phyloP scores from a whole-genome alignment of 2,797 vertebrate species.

The Poeciliopsis infans region DNA sequence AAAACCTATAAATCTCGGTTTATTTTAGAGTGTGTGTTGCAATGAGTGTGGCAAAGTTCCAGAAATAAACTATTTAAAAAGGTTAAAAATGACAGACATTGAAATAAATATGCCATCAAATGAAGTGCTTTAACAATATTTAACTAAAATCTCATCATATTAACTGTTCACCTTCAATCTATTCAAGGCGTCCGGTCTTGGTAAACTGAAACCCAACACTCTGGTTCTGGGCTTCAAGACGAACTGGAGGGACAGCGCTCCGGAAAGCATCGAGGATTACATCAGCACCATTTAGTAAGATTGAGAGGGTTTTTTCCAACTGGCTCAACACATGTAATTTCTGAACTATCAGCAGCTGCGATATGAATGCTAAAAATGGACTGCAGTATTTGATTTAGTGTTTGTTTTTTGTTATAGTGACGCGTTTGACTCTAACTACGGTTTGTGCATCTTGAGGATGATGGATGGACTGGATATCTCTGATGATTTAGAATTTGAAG shows the following conservation, averaged over 20 bases:
- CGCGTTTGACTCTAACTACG: conserved; percentile 79
- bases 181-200: conserved; percentile 70
- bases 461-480: conserved; percentile 74
- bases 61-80: background rate
- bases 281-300: conserved; percentile 81
- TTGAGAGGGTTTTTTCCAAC: background rate
- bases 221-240: conserved; percentile 81
- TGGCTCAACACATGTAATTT: background rate
- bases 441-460: conserved; percentile 80
- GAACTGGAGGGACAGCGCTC: conserved; percentile 77
- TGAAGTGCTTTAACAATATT: background rate
- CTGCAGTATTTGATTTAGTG: background rate
- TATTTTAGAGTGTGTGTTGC: background rate
- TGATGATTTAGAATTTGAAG: conserved; percentile 72
- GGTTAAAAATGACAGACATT: too few species aligned
- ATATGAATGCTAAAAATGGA: background rate
- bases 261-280: conserved; percentile 75
- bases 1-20: background rate
- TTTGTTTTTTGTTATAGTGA: conserved; percentile 63
- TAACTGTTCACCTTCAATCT: background rate
- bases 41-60: background rate
- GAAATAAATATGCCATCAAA: too few species aligned
- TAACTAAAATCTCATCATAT: background rate
- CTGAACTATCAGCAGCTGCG: background rate
- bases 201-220: conserved; percentile 82